phyloP scores from a whole-genome alignment of 2,797 vertebrate species.

The Gastrophryne carolinensis region DNA sequence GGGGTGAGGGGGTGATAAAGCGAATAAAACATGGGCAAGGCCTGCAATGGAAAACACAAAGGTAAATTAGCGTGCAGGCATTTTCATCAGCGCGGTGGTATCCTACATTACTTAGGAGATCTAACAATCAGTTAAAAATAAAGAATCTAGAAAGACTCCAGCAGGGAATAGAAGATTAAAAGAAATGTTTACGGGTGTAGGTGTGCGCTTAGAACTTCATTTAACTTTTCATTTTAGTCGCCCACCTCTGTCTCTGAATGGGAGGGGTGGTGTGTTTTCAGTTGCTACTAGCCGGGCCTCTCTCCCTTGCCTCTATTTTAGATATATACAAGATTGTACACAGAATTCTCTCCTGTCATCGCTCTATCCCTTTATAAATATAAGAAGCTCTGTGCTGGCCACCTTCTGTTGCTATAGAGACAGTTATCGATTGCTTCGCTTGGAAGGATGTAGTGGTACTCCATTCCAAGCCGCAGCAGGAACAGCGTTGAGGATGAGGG shows the following conservation, averaged over 20 bases:
- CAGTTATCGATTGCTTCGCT: conserved; percentile 46
- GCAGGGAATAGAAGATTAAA: conserved; percentile 40
- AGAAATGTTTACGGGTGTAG: conserved; percentile 33
- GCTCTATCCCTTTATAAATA: conserved; percentile 12
- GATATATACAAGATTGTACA: conserved; percentile 4
- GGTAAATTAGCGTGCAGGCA: conserved; percentile 22
- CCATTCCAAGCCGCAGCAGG: conserved; percentile 41
- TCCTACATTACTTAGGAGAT: conserved; percentile 13
- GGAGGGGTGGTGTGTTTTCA: conserved; percentile 4
- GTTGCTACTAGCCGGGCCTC: too few relatives aligned
- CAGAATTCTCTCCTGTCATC: conserved; percentile 24
- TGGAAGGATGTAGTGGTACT: conserved; percentile 42
- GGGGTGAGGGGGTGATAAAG: conserved; percentile 7
- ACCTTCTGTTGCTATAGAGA: conserved; percentile 41
- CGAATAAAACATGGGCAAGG: conserved; percentile 2
- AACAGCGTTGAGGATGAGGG: conserved; percentile 34
- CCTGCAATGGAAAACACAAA: not conserved
- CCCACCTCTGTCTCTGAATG: conserved; percentile 34
- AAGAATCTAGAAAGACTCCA: conserved; percentile 29
- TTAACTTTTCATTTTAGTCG: conserved; percentile 34
- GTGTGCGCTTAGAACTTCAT: conserved; percentile 37
- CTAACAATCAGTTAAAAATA: conserved; percentile 51
- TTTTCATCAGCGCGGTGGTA: conserved; percentile 8
- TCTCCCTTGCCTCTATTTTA: too few relatives aligned
- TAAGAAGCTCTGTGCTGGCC: conserved; percentile 28